Conservation (phyloP, 2,113 vertebrate species). For the Daubentonia madagascariensis region DNA sequence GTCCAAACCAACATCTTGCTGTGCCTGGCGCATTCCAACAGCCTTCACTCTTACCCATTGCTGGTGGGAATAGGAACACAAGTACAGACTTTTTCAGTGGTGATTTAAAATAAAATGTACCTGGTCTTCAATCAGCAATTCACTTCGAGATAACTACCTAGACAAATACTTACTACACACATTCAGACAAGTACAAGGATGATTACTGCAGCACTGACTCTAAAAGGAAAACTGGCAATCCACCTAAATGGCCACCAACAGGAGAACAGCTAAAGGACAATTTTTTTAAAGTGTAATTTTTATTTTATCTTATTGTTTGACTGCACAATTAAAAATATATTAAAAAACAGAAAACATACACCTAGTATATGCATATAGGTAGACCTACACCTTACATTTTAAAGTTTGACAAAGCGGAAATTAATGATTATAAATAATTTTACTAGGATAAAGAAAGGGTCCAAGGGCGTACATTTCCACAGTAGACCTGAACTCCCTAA, state of each 20-base stretch:
- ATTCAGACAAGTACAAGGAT: neutral
- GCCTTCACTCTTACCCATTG: neutral
- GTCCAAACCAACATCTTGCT: neutral
- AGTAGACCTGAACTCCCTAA: neutral
- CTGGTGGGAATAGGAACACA: neutral
- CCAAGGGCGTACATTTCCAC: neutral
- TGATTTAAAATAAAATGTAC: conserved; percentile 27
- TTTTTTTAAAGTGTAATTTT: neutral
- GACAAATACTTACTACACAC: neutral
- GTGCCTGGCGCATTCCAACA: neutral
- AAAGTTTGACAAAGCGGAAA: neutral
- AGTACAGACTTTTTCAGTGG: neutral
- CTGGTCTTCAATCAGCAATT: neutral
- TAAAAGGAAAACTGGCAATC: neutral
- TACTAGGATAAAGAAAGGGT: neutral
- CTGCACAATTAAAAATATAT: neutral
- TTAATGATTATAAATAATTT: neutral
- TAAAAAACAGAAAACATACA: neutral
- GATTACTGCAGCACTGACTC: neutral
- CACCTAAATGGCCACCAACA: neutral
- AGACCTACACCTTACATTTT: neutral
- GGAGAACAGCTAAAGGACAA: neutral
- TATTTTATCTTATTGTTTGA: neutral
- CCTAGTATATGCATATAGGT: neutral
- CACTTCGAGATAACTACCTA: neutral